Evolutionary conservation across 2,113 vertebrate genomes (phyloP).

Genomic region (Thalassoma bifasciatum): DNA sequence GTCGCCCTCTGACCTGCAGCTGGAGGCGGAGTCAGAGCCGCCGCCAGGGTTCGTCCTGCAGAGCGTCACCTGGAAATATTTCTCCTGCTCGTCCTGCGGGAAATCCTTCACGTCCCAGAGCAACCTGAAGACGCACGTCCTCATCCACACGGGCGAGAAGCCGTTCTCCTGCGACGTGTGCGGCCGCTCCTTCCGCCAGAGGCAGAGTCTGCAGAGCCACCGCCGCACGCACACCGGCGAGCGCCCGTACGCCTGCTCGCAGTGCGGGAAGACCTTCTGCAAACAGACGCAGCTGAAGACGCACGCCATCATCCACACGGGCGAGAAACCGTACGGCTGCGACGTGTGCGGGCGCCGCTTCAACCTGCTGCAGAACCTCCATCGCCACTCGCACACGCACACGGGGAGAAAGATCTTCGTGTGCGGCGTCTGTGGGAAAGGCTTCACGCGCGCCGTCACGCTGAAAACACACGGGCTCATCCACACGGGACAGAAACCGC

Average conservation of each 20-base stretch:
- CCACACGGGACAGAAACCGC: slow-evolving; percentile 80
- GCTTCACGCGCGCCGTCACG: slow-evolving; percentile 79
- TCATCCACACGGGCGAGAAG: slow-evolving; percentile 71
- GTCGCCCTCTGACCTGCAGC: slow-evolving; percentile 5
- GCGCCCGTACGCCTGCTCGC: slow-evolving; percentile 64
- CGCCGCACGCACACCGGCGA: slow-evolving; percentile 65
- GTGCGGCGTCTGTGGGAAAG: slow-evolving; percentile 75
- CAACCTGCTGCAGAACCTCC: slow-evolving; percentile 79
- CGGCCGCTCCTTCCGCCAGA: slow-evolving; percentile 68
- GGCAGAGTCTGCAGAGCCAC: slow-evolving; percentile 74
- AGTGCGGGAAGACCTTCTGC: slow-evolving; percentile 78
- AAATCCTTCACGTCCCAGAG: slow-evolving; percentile 73
- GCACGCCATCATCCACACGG: slow-evolving; percentile 75
- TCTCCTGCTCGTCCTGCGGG: slow-evolving; percentile 66
- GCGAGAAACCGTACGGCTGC: slow-evolving; percentile 76
- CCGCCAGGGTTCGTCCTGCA: neutral
- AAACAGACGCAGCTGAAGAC: slow-evolving; percentile 78
- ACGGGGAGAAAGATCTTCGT: slow-evolving; percentile 70
- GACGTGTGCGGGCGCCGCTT: slow-evolving; percentile 78
- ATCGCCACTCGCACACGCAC: slow-evolving; percentile 76
- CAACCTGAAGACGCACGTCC: slow-evolving; percentile 66
- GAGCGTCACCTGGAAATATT: slow-evolving; percentile 48
- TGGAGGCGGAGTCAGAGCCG: neutral
- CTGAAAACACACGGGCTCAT: slow-evolving; percentile 79
- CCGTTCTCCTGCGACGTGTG: slow-evolving; percentile 74